Evolutionary conservation across 2,888 invertebrate species (phyloP).

Genomic region (Papilio demoleus): DNA sequence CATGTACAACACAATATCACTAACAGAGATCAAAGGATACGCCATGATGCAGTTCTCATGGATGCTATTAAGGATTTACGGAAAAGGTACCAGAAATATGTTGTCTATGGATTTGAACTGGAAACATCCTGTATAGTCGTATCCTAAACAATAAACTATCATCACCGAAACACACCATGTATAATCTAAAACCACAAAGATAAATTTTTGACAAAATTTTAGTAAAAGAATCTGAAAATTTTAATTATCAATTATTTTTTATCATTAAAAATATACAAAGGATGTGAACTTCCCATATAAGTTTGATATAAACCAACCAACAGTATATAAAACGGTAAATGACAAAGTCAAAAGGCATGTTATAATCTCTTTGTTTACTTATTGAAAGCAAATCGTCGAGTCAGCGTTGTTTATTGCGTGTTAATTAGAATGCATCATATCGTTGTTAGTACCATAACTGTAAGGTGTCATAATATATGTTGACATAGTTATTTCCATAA

Average conservation of each 20-base stretch:
- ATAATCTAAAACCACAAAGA: not conserved
- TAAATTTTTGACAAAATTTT: not conserved
- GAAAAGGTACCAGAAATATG: conserved; percentile 85
- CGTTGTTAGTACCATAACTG: not conserved
- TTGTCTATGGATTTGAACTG: too few species aligned
- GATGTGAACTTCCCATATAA: conserved; percentile 34
- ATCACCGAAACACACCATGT: too few species aligned
- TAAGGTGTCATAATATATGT: not conserved
- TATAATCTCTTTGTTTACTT: conserved; percentile 32
- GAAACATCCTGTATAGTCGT: too few species aligned
- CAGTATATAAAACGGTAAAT: not conserved
- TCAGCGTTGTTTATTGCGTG: conserved; percentile 26
- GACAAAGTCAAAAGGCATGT: not conserved
- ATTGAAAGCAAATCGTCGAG: conserved; percentile 18
- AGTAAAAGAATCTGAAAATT: not conserved
- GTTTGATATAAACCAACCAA: not conserved
- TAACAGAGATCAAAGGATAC: conserved; percentile 94
- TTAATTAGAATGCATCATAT: not conserved
- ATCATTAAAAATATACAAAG: conserved; percentile 22
- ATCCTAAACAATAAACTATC: too few species aligned
- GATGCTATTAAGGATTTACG: conserved; percentile 90
- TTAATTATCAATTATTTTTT: not conserved
- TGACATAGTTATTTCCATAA: not conserved
- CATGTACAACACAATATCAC: conserved; percentile 90
- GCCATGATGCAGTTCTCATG: conserved; percentile 96